phyloP scores from a whole-genome alignment of 2,797 vertebrate genomes.

The Hemibagrus guttatus region DNA sequence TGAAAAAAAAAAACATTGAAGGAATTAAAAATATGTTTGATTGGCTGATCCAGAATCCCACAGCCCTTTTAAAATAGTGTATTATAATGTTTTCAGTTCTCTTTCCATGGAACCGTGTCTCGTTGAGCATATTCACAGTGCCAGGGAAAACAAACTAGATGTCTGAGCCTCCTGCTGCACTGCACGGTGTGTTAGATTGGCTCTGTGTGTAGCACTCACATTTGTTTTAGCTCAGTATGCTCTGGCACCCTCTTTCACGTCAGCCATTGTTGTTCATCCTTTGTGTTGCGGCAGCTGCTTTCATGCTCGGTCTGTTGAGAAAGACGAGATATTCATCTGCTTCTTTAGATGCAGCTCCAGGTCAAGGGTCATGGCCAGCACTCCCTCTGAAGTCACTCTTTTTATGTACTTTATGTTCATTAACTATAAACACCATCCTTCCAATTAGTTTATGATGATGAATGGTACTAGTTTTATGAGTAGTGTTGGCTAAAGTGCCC shows the following conservation, averaged over 20 bases:
- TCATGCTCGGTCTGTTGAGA: constrained; percentile 47
- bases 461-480: constrained; percentile 18
- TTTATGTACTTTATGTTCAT: constrained; percentile 15
- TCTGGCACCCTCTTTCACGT: constrained; percentile 31
- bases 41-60: constrained; percentile 10
- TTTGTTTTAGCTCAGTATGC: constrained; percentile 44
- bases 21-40: constrained; percentile 14
- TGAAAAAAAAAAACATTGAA: neutral
- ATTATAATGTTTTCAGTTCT: constrained; percentile 6
- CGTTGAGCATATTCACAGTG: constrained; percentile 32
- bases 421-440: constrained; percentile 14
- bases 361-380: constrained; percentile 27
- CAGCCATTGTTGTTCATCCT: constrained; percentile 31
- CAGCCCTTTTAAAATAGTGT: constrained; percentile 5
- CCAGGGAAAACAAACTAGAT: constrained; percentile 28
- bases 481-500: neutral
- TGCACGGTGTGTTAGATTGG: constrained; percentile 33
- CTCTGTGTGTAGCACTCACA: constrained; percentile 9
- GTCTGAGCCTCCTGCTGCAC: constrained; percentile 30
- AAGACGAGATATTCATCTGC: constrained; percentile 48
- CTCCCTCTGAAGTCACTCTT: constrained; percentile 27
- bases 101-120: neutral
- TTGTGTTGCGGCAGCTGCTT: constrained; percentile 52
- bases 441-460: constrained; percentile 30
- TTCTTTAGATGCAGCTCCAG: constrained; percentile 45